A percentile compares a stretch with the other conserved stretches of the same genome.
Evolutionary conservation across 2,888 invertebrate genomes (phyloP).

Genomic region (Pilophorus perplexus): DNA sequence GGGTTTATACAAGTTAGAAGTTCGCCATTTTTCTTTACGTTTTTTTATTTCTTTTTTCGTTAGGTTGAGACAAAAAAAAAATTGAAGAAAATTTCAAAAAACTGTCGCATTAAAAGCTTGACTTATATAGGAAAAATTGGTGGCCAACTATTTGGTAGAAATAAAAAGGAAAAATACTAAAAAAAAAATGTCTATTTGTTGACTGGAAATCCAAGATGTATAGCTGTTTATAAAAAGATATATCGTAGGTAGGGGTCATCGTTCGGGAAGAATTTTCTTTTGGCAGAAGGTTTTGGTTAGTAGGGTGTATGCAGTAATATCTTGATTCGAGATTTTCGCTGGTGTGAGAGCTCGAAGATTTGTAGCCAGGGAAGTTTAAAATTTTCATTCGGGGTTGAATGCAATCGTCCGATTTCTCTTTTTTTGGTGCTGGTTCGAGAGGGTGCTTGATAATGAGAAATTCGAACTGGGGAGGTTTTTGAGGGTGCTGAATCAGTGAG

Average conservation of each 20-base stretch:
- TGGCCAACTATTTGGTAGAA: conserved; percentile 45
- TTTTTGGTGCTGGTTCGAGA: no score
- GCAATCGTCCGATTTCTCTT: no score
- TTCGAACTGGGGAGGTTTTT: no score
- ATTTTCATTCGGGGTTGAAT: no score
- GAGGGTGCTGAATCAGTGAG: no score
- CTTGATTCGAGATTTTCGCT: no score
- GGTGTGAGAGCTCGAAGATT: no score
- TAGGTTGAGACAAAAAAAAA: conserved; percentile 36
- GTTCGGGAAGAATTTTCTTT: no score
- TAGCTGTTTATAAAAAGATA: conserved; percentile 40
- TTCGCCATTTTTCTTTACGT: conserved; percentile 43
- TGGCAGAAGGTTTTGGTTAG: no score
- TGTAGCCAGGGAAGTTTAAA: no score
- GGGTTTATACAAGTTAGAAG: conserved; percentile 47
- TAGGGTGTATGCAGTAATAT: no score
- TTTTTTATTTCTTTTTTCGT: conserved; percentile 32
- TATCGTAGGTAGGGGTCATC: conserved; percentile 29
- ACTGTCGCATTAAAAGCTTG: conserved; percentile 28
- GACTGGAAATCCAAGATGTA: conserved; percentile 45
- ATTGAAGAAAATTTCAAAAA: conserved; percentile 11
- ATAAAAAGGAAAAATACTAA: conserved; percentile 13
- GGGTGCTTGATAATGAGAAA: no score
- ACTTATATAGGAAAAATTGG: conserved; percentile 44
- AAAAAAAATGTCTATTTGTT: conserved; percentile 44